Conservation (phyloP, 92 coral and sea anemone species). For the Siderastrea siderea region DNA sequence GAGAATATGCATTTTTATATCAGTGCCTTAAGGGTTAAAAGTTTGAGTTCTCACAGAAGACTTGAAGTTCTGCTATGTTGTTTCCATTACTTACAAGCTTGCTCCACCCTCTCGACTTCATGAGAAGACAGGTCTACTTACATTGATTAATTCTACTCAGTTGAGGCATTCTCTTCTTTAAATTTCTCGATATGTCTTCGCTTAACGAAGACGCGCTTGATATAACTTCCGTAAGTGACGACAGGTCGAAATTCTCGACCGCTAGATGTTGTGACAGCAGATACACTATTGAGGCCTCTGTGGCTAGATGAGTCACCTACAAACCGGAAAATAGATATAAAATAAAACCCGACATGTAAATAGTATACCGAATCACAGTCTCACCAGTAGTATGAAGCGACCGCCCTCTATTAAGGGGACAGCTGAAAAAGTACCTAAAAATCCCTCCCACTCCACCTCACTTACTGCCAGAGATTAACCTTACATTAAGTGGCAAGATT, state of each 20-base stretch:
- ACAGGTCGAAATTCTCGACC: constrained; percentile 81
- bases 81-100: no score
- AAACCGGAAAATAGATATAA: neutral
- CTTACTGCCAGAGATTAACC: no score
- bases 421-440: no score
- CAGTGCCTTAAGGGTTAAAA: no score
- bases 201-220: constrained; percentile 73
- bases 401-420: no score
- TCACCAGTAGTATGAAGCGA: no score
- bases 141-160: constrained; percentile 58
- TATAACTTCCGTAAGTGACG: constrained; percentile 68
- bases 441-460: no score
- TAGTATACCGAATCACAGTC: no score
- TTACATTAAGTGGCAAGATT: no score
- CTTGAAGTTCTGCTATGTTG: no score
- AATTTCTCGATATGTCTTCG: constrained; percentile 42
- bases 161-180: constrained; percentile 35
- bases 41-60: no score
- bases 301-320: constrained; percentile 37
- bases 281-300: constrained; percentile 77
- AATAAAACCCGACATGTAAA: neutral
- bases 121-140: neutral
- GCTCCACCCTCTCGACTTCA: neutral
- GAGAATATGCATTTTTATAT: no score
- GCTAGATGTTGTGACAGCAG: constrained; percentile 81